Conservation (phyloP, 2,888 invertebrate genomes). For the Invenusta paracnida region DNA sequence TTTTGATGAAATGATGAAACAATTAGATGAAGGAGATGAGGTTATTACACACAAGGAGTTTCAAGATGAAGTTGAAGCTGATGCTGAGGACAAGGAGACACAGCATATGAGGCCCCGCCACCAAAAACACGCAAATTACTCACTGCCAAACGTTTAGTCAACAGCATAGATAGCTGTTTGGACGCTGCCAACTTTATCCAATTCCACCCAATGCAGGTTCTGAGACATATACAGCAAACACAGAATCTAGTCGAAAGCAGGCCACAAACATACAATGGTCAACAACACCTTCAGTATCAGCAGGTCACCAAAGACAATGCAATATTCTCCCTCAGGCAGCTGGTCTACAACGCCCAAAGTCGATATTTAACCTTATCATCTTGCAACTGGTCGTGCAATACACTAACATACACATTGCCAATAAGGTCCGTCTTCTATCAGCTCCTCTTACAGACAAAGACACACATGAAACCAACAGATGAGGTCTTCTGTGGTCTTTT, state of each 20-base stretch:
- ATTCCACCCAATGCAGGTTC: conserved; percentile 8
- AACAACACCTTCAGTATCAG: conserved; percentile 10
- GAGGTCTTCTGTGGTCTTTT: conserved; percentile 28
- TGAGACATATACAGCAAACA: conserved; percentile 1
- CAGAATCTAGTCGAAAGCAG: conserved; percentile 1
- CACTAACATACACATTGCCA: not conserved
- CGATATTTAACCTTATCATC: not conserved
- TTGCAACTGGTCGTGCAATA: not conserved
- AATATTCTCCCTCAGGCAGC: conserved; percentile 1
- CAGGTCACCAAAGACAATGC: conserved; percentile 20
- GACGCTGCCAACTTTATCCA: conserved; percentile 5
- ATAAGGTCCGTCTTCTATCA: not conserved
- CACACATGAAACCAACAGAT: not conserved
- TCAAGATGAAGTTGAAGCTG: not conserved
- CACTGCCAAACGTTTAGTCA: conserved; percentile 11
- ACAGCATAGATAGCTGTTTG: conserved; percentile 23
- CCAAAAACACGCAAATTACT: not conserved
- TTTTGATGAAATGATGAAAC: not conserved
- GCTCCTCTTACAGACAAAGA: not conserved
- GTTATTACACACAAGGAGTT: not conserved
- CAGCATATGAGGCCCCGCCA: not conserved
- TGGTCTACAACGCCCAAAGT: conserved; percentile 1
- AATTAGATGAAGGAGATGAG: not conserved
- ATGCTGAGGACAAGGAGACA: not conserved
- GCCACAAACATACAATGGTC: conserved; percentile 21